phyloP scores from a whole-genome alignment of 2,888 invertebrate species.

The Serrognathus titanus region DNA sequence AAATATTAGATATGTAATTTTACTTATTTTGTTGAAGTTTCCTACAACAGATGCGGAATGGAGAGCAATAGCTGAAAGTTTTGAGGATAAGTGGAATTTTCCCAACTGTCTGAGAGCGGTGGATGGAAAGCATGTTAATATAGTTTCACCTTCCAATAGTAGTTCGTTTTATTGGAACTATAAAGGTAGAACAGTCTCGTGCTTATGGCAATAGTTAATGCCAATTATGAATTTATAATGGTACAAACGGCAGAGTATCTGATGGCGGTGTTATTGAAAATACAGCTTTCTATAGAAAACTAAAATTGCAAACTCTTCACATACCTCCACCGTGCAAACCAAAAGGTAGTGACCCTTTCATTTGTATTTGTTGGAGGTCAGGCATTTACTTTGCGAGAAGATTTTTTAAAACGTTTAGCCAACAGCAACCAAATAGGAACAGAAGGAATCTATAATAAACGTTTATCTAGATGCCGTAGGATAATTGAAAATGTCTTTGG shows the following conservation, averaged over 20 bases:
- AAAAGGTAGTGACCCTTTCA: too few relatives aligned
- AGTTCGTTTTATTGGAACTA: slow-evolving; percentile 1
- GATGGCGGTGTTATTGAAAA: slow-evolving; percentile 5
- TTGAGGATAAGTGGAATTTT: too few relatives aligned
- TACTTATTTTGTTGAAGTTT: neutral
- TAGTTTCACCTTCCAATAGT: neutral
- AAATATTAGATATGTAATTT: too few relatives aligned
- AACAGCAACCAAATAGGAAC: too few relatives aligned
- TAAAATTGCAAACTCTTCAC: neutral
- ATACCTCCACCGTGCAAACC: too few relatives aligned
- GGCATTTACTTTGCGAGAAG: too few relatives aligned
- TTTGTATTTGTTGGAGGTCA: too few relatives aligned
- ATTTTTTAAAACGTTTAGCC: too few relatives aligned
- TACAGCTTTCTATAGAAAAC: neutral
- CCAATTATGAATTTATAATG: neutral
- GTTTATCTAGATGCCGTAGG: too few relatives aligned
- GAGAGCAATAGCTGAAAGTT: too few relatives aligned
- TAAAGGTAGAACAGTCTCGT: slow-evolving; percentile 1
- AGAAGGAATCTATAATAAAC: too few relatives aligned
- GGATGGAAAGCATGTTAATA: neutral
- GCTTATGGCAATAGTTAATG: slow-evolving; percentile 1
- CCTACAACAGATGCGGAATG: neutral
- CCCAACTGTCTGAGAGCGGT: neutral
- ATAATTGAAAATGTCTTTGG: too few relatives aligned
- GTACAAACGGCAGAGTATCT: neutral